Evolutionary conservation across 2,888 invertebrate species (phyloP).

Genomic region (Pimpla rufipes): DNA sequence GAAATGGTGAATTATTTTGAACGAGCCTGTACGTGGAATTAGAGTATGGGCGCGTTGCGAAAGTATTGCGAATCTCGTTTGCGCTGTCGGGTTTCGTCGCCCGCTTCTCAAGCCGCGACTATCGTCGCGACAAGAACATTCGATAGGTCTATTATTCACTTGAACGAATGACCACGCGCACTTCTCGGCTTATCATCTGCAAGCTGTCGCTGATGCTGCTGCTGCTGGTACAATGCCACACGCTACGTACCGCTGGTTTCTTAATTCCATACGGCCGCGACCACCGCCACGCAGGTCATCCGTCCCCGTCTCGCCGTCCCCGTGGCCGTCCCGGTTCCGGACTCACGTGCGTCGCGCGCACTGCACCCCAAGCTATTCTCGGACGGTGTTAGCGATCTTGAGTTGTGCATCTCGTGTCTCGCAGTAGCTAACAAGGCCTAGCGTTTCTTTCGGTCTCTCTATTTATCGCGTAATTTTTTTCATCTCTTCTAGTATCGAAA

Average conservation of each 20-base stretch:
- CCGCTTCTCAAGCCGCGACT: conserved; percentile 7
- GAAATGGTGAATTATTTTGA: not conserved
- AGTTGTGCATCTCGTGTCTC: conserved; percentile 11
- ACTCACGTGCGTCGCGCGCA: conserved; percentile 7
- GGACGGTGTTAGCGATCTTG: conserved; percentile 24
- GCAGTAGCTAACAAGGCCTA: not conserved
- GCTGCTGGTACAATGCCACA: not conserved
- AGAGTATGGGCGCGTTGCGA: conserved; percentile 17
- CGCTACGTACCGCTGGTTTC: conserved; percentile 8
- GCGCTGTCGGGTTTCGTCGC: conserved; percentile 20
- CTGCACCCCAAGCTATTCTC: conserved; percentile 30
- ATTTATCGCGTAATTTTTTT: not conserved
- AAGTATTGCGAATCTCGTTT: conserved; percentile 24
- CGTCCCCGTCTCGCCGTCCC: no score
- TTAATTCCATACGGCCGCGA: conserved; percentile 40
- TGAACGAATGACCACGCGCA: conserved; percentile 60
- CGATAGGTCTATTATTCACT: conserved; percentile 67
- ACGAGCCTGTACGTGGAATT: not conserved
- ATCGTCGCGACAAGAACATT: conserved; percentile 51
- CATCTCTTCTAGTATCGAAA: no score
- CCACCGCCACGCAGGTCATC: conserved; percentile 20
- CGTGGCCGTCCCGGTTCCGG: conserved; percentile 52
- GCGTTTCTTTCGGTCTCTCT: not conserved
- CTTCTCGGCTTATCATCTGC: conserved; percentile 31
- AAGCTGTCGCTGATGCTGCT: not conserved